Evolutionary conservation across 2,113 vertebrate species (phyloP).

Genomic region (Poeciliopsis occidentalis): DNA sequence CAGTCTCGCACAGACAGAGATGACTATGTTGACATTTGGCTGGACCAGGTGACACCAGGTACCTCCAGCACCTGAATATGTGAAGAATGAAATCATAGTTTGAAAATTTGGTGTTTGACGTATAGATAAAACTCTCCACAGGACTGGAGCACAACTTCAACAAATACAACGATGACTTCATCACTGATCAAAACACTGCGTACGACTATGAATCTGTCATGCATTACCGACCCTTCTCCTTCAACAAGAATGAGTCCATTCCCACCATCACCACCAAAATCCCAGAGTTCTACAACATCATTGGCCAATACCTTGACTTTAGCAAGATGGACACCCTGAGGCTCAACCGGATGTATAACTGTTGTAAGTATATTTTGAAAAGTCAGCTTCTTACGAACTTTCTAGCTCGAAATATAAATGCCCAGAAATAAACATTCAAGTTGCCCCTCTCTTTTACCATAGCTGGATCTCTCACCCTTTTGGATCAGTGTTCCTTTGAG

Average conservation of each 20-base stretch:
- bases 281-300: constrained; percentile 85
- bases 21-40: constrained; percentile 91
- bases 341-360: constrained; percentile 94
- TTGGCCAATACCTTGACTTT: constrained; percentile 91
- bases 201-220: constrained; percentile 94
- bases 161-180: constrained; percentile 82
- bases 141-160: constrained; percentile 85
- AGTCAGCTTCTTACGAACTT: neutral
- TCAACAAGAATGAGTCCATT: constrained; percentile 85
- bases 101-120: neutral
- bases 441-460: neutral
- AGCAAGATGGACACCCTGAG: constrained; percentile 85
- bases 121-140: constrained; percentile 54
- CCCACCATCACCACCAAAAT: constrained; percentile 93
- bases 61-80: neutral
- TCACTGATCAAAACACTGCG: constrained; percentile 91
- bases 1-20: constrained; percentile 91
- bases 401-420: neutral
- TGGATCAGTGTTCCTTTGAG: constrained; percentile 93
- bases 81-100: no score
- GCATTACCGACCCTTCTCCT: constrained; percentile 89
- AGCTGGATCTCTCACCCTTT: constrained; percentile 86
- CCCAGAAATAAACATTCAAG: neutral
- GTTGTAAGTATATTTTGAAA: constrained; percentile 81
- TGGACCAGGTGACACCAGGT: constrained; percentile 86